These are phyloP conservation scores for Elephas maximus DNA, from an alignment of 2,113 vertebrate species.

Conservation along the genomic window DNA sequence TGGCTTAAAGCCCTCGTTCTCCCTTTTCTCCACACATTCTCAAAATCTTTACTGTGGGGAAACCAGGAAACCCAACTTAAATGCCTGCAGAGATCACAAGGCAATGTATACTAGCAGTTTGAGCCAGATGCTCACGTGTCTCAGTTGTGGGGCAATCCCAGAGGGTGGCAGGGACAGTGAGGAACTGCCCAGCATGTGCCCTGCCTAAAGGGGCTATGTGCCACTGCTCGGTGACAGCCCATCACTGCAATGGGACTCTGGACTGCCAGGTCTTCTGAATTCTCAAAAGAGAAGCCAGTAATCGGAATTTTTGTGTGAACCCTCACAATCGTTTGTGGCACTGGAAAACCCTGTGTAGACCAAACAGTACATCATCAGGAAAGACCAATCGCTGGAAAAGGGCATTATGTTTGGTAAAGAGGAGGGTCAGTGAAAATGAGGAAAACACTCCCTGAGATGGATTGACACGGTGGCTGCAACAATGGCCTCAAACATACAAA, in stretches of 20 bases:
- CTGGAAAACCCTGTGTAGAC: background rate
- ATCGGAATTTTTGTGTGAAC: background rate
- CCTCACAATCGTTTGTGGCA: background rate
- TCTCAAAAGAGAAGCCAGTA: background rate
- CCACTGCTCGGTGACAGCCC: background rate
- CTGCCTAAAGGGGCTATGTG: background rate
- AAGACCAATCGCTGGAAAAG: background rate
- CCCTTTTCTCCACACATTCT: background rate
- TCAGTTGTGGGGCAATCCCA: background rate
- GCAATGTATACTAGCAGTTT: background rate
- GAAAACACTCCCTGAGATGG: too few relatives aligned
- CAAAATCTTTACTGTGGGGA: background rate
- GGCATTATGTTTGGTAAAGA: too few relatives aligned
- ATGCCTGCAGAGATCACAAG: background rate
- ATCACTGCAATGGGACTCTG: background rate
- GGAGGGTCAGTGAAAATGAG: too few relatives aligned
- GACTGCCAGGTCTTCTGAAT: background rate
- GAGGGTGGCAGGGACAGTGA: background rate
- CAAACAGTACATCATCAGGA: background rate
- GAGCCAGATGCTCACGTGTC: rapidly evolving
- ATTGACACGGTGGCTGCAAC: too few relatives aligned
- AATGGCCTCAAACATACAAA: too few relatives aligned
- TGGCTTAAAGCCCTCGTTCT: background rate
- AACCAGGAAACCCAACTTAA: background rate
- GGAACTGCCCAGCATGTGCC: background rate